Evolutionary conservation across 1,140 invertebrate species (phyloP), one percentile per base, ranked within the genome.

Genomic region (Lamellibrachia luymesi): DNA sequence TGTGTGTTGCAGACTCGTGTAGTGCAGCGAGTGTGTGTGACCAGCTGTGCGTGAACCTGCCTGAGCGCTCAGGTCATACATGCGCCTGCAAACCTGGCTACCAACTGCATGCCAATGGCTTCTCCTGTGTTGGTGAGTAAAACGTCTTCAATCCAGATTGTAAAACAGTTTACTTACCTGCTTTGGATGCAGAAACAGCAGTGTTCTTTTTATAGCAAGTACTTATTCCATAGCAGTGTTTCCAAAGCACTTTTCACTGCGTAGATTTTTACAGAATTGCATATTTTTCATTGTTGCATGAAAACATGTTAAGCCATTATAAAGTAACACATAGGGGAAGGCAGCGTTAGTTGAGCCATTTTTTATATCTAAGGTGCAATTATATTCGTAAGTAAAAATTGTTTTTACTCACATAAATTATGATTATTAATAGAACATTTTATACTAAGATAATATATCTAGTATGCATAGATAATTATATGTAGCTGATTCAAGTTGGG

Each of bases 101-200:
- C 91, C 49, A 91, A 51, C 91, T 91, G 4, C 91, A 91, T 13
- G 91, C 49, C 49, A 91, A 91, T 91, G 91, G 91, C 91, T 91
- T 91, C 91, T 50, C 49, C 51, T 91, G 91, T 22, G 49, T 50
- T 13, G 91, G 91, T 91, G 51, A 91, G 49, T 91, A 17, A n/a
- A 2, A 91, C 91, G 22, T 51, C 27, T 27, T 4, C n/a, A 91
- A 0, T n/a, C 7, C 5, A 91, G 91, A n/a, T 91, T 50, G 10
- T 50, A 91, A 13, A 90, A 90, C 38, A 38, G 64, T 80, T 56
- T 38, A 38, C 38, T 38, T 38, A 38, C 38, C 38, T 38, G 38
- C 38, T 38, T 38, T 38, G 64, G 0, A 4, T 8, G 64, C 64
- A 4, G 64, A 80, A 17, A 80, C 25, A 17, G 13, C 64, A 80